A percentile compares a stretch with the other conserved stretches of the same genome.
These are phyloP conservation scores for Subacronicta megacephala DNA, from an alignment of 2,888 invertebrate species.

Conservation along the genomic window DNA sequence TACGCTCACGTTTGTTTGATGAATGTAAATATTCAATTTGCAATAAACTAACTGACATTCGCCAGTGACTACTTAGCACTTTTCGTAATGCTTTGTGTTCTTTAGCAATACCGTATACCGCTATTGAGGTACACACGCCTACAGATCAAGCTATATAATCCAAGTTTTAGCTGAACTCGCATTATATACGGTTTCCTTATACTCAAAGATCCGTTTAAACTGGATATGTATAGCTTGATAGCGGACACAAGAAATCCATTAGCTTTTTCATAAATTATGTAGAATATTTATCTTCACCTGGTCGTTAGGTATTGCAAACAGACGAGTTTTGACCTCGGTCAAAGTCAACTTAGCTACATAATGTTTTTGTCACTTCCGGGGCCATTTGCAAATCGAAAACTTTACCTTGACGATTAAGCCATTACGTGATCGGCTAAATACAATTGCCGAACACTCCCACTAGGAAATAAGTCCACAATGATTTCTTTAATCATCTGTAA, in stretches of 20 bases:
- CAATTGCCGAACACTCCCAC: constrained; percentile 62
- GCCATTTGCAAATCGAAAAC: constrained; percentile 65
- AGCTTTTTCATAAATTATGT: constrained; percentile 12
- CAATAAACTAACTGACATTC: constrained; percentile 65
- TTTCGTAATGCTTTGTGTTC: constrained; percentile 61
- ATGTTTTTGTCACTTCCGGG: constrained; percentile 71
- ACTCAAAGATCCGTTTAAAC: no score
- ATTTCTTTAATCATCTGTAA: constrained; percentile 65
- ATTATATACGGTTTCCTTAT: no score
- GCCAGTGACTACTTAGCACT: constrained; percentile 64
- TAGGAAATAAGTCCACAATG: constrained; percentile 66
- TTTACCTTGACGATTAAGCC: constrained; percentile 65
- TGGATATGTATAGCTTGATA: no score
- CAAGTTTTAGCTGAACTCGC: no score
- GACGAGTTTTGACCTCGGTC: constrained; percentile 65
- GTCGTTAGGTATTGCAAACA: constrained; percentile 58
- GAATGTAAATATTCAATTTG: constrained; percentile 71
- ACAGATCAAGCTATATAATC: no score
- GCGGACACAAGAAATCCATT: no score
- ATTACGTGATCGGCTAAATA: constrained; percentile 55
- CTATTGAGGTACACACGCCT: constrained; percentile 12
- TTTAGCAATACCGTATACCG: constrained; percentile 37
- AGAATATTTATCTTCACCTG: constrained; percentile 31
- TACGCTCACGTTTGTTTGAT: constrained; percentile 57
- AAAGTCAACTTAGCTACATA: constrained; percentile 63